Evolutionary conservation across 2,797 vertebrate genomes (phyloP), one percentile per base, ranked within the genome.

Genomic region (Urocyon cinereoargenteus): DNA sequence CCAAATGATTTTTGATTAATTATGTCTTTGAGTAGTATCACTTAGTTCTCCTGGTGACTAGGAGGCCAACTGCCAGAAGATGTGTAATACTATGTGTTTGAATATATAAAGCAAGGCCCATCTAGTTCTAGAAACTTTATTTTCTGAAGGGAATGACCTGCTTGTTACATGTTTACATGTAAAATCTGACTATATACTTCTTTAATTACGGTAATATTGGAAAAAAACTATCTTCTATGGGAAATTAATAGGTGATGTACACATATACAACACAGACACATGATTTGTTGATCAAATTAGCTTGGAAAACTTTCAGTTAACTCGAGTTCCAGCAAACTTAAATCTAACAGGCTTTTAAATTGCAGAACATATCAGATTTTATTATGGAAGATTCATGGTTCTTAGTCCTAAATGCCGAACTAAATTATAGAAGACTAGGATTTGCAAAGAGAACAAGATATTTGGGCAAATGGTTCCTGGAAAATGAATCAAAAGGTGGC

Each of bases 271-370:
- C 0, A 53, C 15, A 66, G 31, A 6, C 2, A 31, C 2, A 40
- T 75, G 24, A 70, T 78, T 75, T 85, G 34, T 70, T 79, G 34
- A 24, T 9, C 53, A 79, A 49, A 78, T 85, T 85, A 62, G 9
- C 6, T 72, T 57, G 6, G n/a, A 78, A 79, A 87, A 22, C 22
- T 90, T 59, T 55, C 8, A 19, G 11, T 94, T 89, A 61, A 86
- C 26, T 61, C 68, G 61, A 85, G 22, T 93, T 82, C 90, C 4
- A 70, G 22, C 16, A 73, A 85, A 85, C 66, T 18, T 87, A 77
- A 88, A 85, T 57, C 64, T 28, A 73, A 79, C 12, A 88, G 73
- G n/a, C 34, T 90, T 93, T 86, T 91, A 64, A 82, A 53, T 28
- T 26, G n/a, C 13, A 82, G n/a, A 73, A 61, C 6, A 45, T 11